Base-by-base conservation (phyloP, 37 sponge, comb jelly and placozoan genomes). In the Corticium candelabrum region DNA sequence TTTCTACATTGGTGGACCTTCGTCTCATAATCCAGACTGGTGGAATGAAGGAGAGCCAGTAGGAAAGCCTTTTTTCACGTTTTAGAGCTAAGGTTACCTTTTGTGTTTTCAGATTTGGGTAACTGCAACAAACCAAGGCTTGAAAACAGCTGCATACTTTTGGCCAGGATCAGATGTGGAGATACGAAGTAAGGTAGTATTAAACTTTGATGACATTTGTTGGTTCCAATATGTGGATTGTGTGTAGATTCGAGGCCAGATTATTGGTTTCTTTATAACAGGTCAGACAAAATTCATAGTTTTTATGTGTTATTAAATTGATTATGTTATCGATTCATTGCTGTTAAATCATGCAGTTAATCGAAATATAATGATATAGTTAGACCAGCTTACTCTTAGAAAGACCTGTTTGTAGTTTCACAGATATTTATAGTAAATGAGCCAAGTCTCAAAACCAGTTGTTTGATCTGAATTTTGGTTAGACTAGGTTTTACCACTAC, bases 11-110 rank as follows among this genome's bases (percentile, higher is more conserved):
- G 69, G 78, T 3, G 41, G 38, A 37, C 27, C 34, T 31, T 40
- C 40, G 1, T 30, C 68, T 29, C 72, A 67, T 15, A 75, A 91
- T 33, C 75, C 92, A 27, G 80, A 88, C 74, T 94, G 96, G 96
- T 94, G 96, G 96, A n/a, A n/a, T n/a, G 35, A 70, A 31, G 96
- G 89, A 68, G 93, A 91, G 41, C 96, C 96, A 32, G 93, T 91
- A 68, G 77, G 93, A 73, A 27, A 34, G 4, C n/a, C n/a, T n/a
- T n/a, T n/a, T n/a, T n/a, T n/a, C n/a, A 27, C 11, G 15, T 3
- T n/a, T n/a, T n/a, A n/a, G n/a, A n/a, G n/a, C n/a, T n/a, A n/a
- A n/a, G n/a, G n/a, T n/a, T n/a, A n/a, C n/a, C n/a, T n/a, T n/a
- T n/a, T n/a, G n/a, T n/a, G n/a, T n/a, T 31, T 77, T 37, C 39